Evolutionary conservation across 2,797 vertebrate species (phyloP).

Genomic region (Crypturellus tataupa): DNA sequence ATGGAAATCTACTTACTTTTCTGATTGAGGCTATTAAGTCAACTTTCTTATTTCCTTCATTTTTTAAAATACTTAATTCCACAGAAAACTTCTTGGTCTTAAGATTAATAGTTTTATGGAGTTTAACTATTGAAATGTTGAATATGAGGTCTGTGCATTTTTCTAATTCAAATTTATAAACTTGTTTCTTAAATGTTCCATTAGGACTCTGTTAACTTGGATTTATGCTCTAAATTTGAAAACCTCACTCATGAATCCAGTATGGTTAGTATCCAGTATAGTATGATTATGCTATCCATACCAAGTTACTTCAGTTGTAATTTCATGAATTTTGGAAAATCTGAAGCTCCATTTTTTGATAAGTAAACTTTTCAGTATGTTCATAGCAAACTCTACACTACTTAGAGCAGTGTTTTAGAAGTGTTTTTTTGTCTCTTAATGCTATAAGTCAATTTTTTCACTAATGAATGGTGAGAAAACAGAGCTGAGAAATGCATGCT

Average conservation of each 20-base stretch:
- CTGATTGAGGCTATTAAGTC: not conserved
- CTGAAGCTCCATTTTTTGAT: not conserved
- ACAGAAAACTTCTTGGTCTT: conserved; percentile 9
- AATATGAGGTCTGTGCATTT: conserved; percentile 10
- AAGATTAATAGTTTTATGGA: conserved; percentile 5
- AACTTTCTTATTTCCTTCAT: not conserved
- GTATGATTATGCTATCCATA: not conserved
- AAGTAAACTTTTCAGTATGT: not conserved
- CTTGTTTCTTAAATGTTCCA: not conserved
- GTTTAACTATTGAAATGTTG: conserved; percentile 49
- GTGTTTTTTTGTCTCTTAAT: not conserved
- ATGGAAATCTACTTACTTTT: not conserved
- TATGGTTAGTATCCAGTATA: not conserved
- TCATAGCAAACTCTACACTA: not conserved
- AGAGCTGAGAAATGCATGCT: not conserved
- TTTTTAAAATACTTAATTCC: conserved; percentile 53
- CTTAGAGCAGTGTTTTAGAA: not conserved
- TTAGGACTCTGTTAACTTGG: conserved; percentile 29
- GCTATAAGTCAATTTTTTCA: not conserved
- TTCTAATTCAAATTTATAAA: conserved; percentile 56
- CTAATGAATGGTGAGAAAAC: not conserved
- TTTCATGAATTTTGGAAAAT: conserved; percentile 2
- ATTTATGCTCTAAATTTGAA: conserved; percentile 51
- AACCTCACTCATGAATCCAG: not conserved
- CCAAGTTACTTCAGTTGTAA: not conserved